Evolutionary conservation across 1,140 invertebrate species (phyloP), one percentile per base, ranked within the genome.

Genomic region (Cherax destructor): DNA sequence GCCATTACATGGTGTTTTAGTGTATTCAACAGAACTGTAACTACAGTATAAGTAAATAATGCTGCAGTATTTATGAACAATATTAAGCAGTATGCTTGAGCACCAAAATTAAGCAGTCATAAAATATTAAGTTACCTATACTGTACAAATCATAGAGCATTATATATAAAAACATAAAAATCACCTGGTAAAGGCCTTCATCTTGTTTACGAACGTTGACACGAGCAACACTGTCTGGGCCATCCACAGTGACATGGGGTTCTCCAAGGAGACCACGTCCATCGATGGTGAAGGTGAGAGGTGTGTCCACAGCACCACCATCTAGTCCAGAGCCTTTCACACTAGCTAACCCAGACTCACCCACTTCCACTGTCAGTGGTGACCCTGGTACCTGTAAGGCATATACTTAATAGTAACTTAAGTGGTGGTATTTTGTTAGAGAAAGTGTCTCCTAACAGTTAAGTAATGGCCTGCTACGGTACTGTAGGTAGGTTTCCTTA

Each of bases 181-280:
- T 86, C 83, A 90, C 92, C 88, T 96, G 95, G 94, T 95, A 96
- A 47, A 95, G 94, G 24, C 96, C 96, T 91, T 95, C 94, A 18
- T 95, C 95, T 94, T 96, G 95, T 69, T 94, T 95, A 94, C 94
- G 95, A 92, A 94, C 77, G 94, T 95, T 94, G 94, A 95, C 95
- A 95, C 95, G 96, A 52, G 95, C 96, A 88, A 96, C 95, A 92
- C 96, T 96, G 88, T 97, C 96, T 16, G 97, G 96, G 10, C 97
- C 96, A 93, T 96, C 95, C 86, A 97, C 95, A 93, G 95, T 93
- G 77, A 96, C 93, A 93, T 95, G 95, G 77, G 96, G 95, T 49
- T 95, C 95, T 56, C 95, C 96, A 52, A 95, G 94, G 61, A 97
- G 94, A 21, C 96, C 96, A 91, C 94, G 93, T 3, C 94, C 95